Evolutionary conservation across 2,888 invertebrate genomes (phyloP), one percentile per base, ranked within the genome.

Genomic region (Sepiola atlantica): DNA sequence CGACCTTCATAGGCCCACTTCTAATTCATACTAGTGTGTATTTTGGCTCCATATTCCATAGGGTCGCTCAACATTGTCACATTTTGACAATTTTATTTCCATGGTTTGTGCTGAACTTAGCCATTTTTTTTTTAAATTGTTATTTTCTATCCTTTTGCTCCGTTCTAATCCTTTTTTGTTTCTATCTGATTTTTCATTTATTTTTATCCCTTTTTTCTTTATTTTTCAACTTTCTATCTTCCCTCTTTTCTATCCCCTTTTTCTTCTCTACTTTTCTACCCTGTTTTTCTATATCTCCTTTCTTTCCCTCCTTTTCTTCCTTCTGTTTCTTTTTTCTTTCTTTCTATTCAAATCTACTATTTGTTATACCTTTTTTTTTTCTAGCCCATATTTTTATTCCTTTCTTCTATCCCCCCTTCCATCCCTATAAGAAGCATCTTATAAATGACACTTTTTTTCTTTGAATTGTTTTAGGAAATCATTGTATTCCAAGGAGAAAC

Each of bases 401-500:
- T 77, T 77, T 10, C 61, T 61, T 61, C 61, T 61, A 24, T 61
- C 24, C 28, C 6, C 24, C 3, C 24, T 24, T 24, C 21, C 24
- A 10, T 61, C 61, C 10, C 61, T 28, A 28, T 28, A 8, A 77
- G n/a, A 28, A 77, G 6, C 77, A 61, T 28, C n/a, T 77, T n/a
- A n/a, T 61, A 28, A 77, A 77, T 77, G n/a, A 28, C n/a, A 24
- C 8, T 12, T 54, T 54, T 92, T 54, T 92, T 55, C 45, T 61
- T 61, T 28, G 1, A 21, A 21, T 45, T 54, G 16, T 92, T 96
- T 90, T 94, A 96, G 96, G 96, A 97, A 94, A 95, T 96, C 61
- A 94, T 96, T 93, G 96, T 97, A 90, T 97, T 97, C 96, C 96
- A 97, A 20, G 97, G 97, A 32, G 94, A 95, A 14, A 97, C 97